Conservation (phyloP, 2,797 vertebrate species). For the Alauda arvensis region DNA sequence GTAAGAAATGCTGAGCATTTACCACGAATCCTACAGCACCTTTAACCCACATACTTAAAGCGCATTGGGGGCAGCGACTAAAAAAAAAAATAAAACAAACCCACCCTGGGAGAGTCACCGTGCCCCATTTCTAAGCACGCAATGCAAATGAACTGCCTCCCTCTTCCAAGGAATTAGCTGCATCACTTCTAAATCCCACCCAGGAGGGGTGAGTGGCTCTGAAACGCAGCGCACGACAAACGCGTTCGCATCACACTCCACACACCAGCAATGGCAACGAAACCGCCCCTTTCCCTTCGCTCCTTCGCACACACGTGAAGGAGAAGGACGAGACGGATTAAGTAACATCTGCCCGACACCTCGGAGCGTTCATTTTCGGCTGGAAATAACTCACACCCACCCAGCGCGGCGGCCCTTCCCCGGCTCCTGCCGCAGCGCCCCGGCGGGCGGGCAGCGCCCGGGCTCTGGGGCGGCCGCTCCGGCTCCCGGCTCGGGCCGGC, state of each 20-base stretch:
- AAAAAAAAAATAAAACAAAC: background rate
- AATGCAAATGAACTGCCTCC: background rate
- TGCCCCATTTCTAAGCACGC: background rate
- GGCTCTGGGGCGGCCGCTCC: background rate
- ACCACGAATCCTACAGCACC: background rate
- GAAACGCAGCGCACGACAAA: background rate
- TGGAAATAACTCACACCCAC: conserved; percentile 9
- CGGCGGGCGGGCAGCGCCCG: background rate
- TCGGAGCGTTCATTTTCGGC: background rate
- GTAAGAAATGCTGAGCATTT: background rate
- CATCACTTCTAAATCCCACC: conserved; percentile 41
- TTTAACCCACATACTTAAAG: background rate
- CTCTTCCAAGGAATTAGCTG: conserved; percentile 23
- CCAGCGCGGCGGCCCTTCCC: background rate
- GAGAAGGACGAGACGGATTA: background rate
- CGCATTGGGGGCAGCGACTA: background rate
- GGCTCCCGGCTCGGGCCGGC: background rate
- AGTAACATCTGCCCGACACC: background rate
- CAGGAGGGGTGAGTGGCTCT: background rate
- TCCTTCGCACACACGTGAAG: background rate
- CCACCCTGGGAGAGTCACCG: background rate
- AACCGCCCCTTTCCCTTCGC: background rate
- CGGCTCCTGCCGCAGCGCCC: background rate
- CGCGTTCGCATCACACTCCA: background rate
- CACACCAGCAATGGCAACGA: background rate